Conservation (phyloP, 2,888 invertebrate genomes). For the Tipula lateralis region DNA sequence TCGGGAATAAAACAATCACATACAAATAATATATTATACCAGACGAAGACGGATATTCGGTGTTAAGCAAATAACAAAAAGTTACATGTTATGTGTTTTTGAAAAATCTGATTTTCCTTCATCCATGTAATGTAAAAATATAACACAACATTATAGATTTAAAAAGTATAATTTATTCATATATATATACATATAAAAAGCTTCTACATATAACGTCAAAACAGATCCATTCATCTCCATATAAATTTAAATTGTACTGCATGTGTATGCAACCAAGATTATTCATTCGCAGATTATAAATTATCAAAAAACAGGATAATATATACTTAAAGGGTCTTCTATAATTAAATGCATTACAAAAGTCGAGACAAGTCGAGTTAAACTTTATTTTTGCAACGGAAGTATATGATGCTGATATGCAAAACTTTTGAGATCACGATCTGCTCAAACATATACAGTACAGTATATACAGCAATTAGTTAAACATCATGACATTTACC, state of each 20-base stretch:
- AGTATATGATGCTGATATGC: background rate
- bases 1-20: background rate
- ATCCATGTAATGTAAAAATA: background rate
- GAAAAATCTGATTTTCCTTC: background rate
- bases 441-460: no score
- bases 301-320: background rate
- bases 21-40: background rate
- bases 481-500: background rate
- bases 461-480: background rate
- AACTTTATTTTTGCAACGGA: background rate
- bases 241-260: background rate
- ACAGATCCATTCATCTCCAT: background rate
- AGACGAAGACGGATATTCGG: background rate
- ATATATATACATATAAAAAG: background rate
- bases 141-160: background rate
- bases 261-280: background rate
- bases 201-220: background rate
- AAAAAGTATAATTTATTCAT: background rate
- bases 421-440: background rate
- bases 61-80: background rate
- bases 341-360: background rate
- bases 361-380: background rate
- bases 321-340: background rate
- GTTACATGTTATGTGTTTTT: background rate
- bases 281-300: background rate